Evolutionary conservation across 92 coral and sea anemone genomes (phyloP).

Genomic region (Palythoa grandis): DNA sequence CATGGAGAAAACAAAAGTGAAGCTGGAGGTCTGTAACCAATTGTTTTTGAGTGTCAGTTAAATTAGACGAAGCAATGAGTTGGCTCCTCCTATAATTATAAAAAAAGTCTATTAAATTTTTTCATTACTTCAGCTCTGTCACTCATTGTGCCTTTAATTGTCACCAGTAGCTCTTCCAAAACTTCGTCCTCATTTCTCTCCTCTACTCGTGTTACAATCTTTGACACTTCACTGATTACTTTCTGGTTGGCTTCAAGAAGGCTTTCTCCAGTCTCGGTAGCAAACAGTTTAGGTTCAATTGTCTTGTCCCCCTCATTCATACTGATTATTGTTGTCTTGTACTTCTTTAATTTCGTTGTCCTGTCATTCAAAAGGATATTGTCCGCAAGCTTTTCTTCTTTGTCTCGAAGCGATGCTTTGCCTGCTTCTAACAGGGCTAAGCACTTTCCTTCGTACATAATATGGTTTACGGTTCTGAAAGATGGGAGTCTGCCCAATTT

Average conservation of each 20-base stretch:
- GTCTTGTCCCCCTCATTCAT: constrained; percentile 32
- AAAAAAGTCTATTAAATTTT: constrained; percentile 18
- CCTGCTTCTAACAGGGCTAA: constrained; percentile 27
- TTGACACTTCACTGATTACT: constrained; percentile 13
- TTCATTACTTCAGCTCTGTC: constrained; percentile 43
- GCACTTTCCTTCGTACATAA: constrained; percentile 8
- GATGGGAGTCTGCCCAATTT: constrained; percentile 13
- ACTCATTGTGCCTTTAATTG: constrained; percentile 24
- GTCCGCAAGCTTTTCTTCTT: neutral
- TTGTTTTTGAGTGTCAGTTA: constrained; percentile 29
- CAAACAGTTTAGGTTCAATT: constrained; percentile 19
- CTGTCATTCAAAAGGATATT: constrained; percentile 3
- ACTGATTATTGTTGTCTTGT: constrained; percentile 34
- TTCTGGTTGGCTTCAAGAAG: constrained; percentile 27
- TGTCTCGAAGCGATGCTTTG: constrained; percentile 20
- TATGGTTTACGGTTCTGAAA: constrained; percentile 12
- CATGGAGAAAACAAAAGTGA: constrained; percentile 30
- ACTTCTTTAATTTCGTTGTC: constrained; percentile 21
- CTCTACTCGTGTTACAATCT: constrained; percentile 32
- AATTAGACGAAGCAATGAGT: constrained; percentile 14
- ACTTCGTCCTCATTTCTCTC: constrained; percentile 3
- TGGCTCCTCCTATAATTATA: constrained; percentile 5
- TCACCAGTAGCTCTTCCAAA: constrained; percentile 18
- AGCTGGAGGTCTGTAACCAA: constrained; percentile 5
- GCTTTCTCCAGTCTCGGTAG: constrained; percentile 30